A percentile compares a stretch with the other conserved stretches of the same genome.
Evolutionary conservation across 2,797 vertebrate genomes (phyloP).

Genomic region (Tachyglossus aculeatus): DNA sequence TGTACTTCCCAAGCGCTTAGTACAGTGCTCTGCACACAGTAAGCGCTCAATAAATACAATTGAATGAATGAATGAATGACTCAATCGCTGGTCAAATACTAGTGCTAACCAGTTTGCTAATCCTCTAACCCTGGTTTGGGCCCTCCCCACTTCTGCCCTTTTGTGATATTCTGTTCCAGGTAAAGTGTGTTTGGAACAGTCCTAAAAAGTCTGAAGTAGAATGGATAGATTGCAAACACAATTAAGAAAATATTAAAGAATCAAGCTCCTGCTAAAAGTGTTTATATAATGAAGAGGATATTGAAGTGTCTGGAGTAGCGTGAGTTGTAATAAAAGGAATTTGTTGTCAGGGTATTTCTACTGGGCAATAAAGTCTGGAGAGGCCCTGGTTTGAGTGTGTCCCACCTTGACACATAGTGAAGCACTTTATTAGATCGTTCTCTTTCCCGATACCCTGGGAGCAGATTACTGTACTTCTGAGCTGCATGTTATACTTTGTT

Average conservation of each 20-base stretch:
- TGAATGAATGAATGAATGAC: too few relatives aligned
- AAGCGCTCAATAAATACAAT: too few relatives aligned
- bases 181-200: too few relatives aligned
- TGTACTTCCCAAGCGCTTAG: too few relatives aligned
- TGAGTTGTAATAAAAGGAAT: not conserved
- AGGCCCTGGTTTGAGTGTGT: not conserved
- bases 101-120: too few relatives aligned
- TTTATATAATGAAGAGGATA: not conserved
- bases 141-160: too few relatives aligned
- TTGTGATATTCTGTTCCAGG: too few relatives aligned
- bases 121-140: too few relatives aligned
- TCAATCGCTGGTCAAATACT: too few relatives aligned
- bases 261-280: not conserved
- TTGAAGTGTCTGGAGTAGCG: not conserved
- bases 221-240: not conserved
- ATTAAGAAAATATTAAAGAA: slow-evolving; percentile 12
- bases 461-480: not conserved
- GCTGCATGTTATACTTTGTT: not conserved
- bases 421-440: not conserved
- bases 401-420: not conserved
- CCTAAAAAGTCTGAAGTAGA: too few relatives aligned
- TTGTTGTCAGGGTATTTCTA: not conserved
- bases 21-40: too few relatives aligned
- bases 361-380: not conserved
- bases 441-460: not conserved